phyloP scores from a whole-genome alignment of 2,888 invertebrate species.

The Kuschelorhynchus macadamiae region DNA sequence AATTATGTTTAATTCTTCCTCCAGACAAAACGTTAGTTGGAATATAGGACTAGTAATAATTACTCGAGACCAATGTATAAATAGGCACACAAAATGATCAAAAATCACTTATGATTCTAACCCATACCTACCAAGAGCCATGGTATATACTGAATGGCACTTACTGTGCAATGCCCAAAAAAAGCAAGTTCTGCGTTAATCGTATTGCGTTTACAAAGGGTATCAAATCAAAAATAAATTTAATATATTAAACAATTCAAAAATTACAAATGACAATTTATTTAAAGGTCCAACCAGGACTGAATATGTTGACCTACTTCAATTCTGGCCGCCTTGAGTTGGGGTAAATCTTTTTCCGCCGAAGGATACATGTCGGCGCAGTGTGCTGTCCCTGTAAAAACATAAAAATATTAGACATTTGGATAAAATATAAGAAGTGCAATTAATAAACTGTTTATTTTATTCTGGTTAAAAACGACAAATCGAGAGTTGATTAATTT shows the following conservation, averaged over 20 bases:
- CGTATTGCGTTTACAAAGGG: too few species aligned
- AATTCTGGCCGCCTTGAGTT: slow-evolving; percentile 78
- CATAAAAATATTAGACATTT: not conserved
- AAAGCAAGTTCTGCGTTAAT: not conserved
- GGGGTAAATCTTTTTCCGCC: slow-evolving; percentile 76
- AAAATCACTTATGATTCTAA: not conserved
- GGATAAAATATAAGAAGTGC: not conserved
- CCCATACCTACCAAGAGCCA: too few species aligned
- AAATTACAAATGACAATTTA: not conserved
- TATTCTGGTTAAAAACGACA: too few species aligned
- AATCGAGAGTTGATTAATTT: too few species aligned
- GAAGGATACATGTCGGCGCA: slow-evolving; percentile 95
- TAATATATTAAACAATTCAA: not conserved
- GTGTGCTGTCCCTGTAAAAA: slow-evolving; percentile 86
- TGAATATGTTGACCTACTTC: slow-evolving; percentile 67
- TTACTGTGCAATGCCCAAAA: too few species aligned
- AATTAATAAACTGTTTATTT: too few species aligned
- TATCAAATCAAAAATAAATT: not conserved
- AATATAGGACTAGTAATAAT: too few species aligned
- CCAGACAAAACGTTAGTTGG: too few species aligned
- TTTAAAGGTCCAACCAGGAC: slow-evolving; percentile 38
- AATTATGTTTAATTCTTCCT: too few species aligned
- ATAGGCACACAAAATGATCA: too few species aligned
- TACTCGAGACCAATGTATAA: too few species aligned
- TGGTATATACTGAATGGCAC: too few species aligned